Base-by-base conservation (phyloP, 2,888 invertebrate genomes). In the Parnassius glacialis region DNA sequence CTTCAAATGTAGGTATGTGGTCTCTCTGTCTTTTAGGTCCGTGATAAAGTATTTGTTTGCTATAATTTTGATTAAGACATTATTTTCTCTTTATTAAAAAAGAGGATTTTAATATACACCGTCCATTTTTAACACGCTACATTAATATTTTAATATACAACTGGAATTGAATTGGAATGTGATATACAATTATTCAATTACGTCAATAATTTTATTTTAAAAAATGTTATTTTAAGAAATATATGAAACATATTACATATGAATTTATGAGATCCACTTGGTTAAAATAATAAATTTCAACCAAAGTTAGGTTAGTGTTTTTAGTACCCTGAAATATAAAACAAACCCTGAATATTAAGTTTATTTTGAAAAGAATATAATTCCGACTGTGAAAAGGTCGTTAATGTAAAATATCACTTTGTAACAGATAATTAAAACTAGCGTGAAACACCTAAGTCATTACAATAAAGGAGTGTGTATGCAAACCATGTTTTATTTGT, bases 401-500 rank as follows among this genome's bases (percentile, higher is more conserved):
- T 58, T 59, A 44, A 50, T 50, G 50, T 34, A 43, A 59, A 59
- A 13, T 55, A 54, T 55, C 20, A 57, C 43, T 44, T 59, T 52
- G 56, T 52, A 57, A 56, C 59, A 16, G 56, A 59, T 41, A 25
- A 42, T 52, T 45, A 51, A 59, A 50, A 7, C 13, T 48, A 59
- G 57, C 65, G 78, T 79, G 72, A 74, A 81, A 78, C 75, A 69
- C 78, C 82, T 83, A 83, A 85, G 84, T 84, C 84, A 84, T 79
- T 80, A 66, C 65, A 64, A 59, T 68, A 68, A 66, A 65, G 64
- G 60, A 57, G 56, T 52, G 55, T 63, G 56, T 56, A 63, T 59
- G 59, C 59, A 62, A 52, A 41, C 3, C 10, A 34, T 34, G 34
- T 34, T 34, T 34, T 34, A 34, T 34, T 34, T 34, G 5, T 34